Base-by-base conservation (phyloP, 1,140 invertebrate species). In the Leucophenga varia region DNA sequence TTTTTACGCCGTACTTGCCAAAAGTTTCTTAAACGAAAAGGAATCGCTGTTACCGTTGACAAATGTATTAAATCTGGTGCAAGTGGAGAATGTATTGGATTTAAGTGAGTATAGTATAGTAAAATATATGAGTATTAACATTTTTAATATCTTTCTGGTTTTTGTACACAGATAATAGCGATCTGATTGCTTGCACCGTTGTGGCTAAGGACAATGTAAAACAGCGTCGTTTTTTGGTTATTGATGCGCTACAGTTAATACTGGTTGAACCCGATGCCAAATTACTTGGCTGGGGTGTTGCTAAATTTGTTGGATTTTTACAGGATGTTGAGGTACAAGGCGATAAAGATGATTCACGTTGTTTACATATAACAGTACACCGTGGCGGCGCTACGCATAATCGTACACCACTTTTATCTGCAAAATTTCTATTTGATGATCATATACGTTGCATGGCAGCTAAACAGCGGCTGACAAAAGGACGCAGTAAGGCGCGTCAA, bases 401-500 rank as follows among this genome's bases (percentile, higher is more conserved):
- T 46, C 78, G 88, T 25, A 81, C 86, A 2, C 90, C 94, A 1
- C 72, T 96, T 6, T 78, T 98, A 6, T 86, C 89, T 13, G 91
- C 94, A 1, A 94, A 93, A 75, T 97, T 99, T 72, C 85, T 97
- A 34, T 99, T 99, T 72, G 96, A 99, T 73, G 97, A 99, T 79
- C 94, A 98, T 72, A 99, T 99, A 50, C 81, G 97, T 9, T 98
- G 95, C 73, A 95, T 97, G 92, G 93, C 93, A 22, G 93, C 91
- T 18, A 92, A 91, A 75, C 91, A 92, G 77, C 68, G 84, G n/a
- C 70, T 86, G 19, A 83, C 82, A 2, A 86, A 93, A 90, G 97
- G 95, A 34, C 83, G 95, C 19, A 86, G 91, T 51, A 97, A 94
- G 78, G 93, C 95, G n/a, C 82, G 95, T 2, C 91, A 95, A 65